Evolutionary conservation across 2,113 vertebrate species (phyloP), one percentile per base, ranked within the genome.

Genomic region (Dicerorhinus sumatrensis): DNA sequence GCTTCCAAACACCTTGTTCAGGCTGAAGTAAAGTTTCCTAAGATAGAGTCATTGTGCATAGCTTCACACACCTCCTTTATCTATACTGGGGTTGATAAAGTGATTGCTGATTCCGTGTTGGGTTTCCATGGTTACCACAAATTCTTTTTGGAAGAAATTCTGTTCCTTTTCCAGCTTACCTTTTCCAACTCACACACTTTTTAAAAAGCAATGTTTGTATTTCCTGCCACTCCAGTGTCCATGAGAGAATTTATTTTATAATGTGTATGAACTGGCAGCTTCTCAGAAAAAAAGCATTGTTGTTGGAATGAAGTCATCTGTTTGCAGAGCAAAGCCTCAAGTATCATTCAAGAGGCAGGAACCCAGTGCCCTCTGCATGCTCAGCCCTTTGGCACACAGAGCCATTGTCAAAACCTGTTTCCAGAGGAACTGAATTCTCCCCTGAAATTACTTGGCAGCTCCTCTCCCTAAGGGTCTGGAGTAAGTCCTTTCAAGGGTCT

Each of bases 321-420:
- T 98, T 98, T 98, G 97, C 77, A 86, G 60, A 98, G 84, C 54
- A 89, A 96, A 98, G 70, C 79, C 95, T 96, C 73, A 89, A 69
- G 93, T 79, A 96, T 77, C 91, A 85, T 86, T 94, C 86, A 88
- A 97, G 89, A 91, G 90, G 95, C 36, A 76, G 97, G 67, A 94
- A 97, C 97, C 73, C 75, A 67, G 95, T 97, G 60, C 97, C 97
- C 89, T 4, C 16, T 69, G 27, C 18, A 42, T 91, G 96, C 89
- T 97, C 80, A 98, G 95, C 84, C 92, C 89, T 98, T 97, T 97
- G 94, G 92, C 96, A 97, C 97, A 98, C 97, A 73, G 31, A 97
- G 85, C 95, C 97, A 96, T 98, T 98, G 92, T 98, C 98, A 97
- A 95, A 98, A 98, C 93, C 98, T 98, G 98, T 98, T 98, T 96